Percentiles rank a stretch among this genome's conserved stretches.
Evolutionary conservation across 2,888 invertebrate genomes (phyloP).

Genomic region (Netelia melanura): DNA sequence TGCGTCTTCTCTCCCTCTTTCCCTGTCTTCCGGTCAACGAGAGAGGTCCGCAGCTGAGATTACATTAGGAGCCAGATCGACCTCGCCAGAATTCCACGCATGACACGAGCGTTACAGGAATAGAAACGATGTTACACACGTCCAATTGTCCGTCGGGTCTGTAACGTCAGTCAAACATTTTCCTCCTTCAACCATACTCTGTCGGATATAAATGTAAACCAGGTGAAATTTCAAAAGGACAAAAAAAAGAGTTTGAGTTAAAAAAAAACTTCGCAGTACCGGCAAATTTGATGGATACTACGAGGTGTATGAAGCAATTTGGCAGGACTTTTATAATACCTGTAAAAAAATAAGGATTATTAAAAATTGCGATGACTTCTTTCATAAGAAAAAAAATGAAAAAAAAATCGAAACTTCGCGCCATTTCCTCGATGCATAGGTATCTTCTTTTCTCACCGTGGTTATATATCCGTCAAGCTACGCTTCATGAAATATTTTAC

Average conservation of each 20-base stretch:
- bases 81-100: conserved; percentile 55
- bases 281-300: background rate
- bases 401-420: too few relatives aligned
- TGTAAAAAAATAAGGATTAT: too few relatives aligned
- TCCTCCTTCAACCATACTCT: background rate
- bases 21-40: conserved; percentile 7
- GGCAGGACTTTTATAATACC: background rate
- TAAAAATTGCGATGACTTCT: too few relatives aligned
- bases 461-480: background rate
- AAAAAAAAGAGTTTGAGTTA: background rate
- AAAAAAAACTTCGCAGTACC: too few relatives aligned
- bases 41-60: conserved; percentile 78
- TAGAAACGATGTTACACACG: conserved; percentile 9
- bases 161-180: background rate
- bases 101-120: background rate
- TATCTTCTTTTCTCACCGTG: background rate
- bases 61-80: conserved; percentile 74
- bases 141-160: background rate
- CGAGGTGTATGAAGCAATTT: background rate
- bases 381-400: too few relatives aligned
- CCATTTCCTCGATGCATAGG: background rate
- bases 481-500: conserved; percentile 39
- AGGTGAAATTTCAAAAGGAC: background rate
- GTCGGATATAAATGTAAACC: background rate
- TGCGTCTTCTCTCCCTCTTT: conserved; percentile 21